Evolutionary conservation across 2,888 invertebrate genomes (phyloP), one percentile per base, ranked within the genome.

Genomic region (Andrena bucephala): DNA sequence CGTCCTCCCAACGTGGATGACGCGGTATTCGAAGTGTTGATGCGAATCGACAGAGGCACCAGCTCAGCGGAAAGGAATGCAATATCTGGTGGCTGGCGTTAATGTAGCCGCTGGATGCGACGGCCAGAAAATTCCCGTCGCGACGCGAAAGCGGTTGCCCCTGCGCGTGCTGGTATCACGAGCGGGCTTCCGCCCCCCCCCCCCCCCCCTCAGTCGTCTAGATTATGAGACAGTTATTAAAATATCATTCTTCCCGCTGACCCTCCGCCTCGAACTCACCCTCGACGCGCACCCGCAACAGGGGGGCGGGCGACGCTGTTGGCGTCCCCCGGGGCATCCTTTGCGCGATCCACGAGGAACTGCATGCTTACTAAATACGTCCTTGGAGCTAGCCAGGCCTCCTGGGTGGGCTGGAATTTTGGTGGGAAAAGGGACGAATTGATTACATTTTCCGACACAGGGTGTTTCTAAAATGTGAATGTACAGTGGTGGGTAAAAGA

Each of bases 181-280:
- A 31, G n/a, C 57, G 2, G 10, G 69, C 33, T n/a, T 36, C 16
- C 54, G 10, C 0, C 50, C 50, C 24, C 24, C n/a, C 50, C 50
- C 24, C 24, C n/a, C 6, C 13, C 13, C n/a, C 13, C 74, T 66
- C 62, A 31, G 69, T 73, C 71, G 59, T 70, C 52, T 29, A 69
- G 71, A 86, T 89, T 88, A 89, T 83, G 84, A 88, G 86, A 80
- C 86, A 88, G 86, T 92, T 92, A 92, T 92, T 92, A 92, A 91
- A 92, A 89, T 89, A 90, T 89, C 91, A 86, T 85, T 88, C 85
- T 75, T 87, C 85, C 69, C 83, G 75, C 52, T 59, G 76, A 57
- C 59, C 57, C 66, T 29, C 24, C 36, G 48, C 62, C 31, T 31
- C 33, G 50, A 54, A 54, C 48, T 65, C 71, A 77, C 83, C 72